These are phyloP conservation scores for Epinotia demarniana DNA, from an alignment of 2,888 invertebrate species.

Conservation along the genomic window DNA sequence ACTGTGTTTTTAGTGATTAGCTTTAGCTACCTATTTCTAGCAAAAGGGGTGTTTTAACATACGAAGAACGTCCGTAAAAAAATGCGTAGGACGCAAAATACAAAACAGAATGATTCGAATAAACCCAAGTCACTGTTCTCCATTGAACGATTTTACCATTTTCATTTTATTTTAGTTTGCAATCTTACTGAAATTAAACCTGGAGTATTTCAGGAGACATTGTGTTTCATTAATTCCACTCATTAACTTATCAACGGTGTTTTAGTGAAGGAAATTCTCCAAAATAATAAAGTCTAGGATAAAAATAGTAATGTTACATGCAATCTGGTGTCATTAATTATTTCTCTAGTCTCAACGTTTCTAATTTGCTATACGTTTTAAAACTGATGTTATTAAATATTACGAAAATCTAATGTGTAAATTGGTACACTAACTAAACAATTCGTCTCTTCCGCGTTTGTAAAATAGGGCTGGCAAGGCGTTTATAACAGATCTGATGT, in stretches of 20 bases:
- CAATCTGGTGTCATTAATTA: background rate
- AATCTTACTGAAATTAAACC: background rate
- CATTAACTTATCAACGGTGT: too few species aligned
- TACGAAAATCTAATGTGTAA: too few species aligned
- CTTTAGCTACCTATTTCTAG: background rate
- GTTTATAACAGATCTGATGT: too few species aligned
- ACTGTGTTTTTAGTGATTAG: constrained; percentile 24
- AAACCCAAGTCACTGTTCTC: background rate
- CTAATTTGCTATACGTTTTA: background rate
- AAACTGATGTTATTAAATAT: too few species aligned
- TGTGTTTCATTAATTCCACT: background rate
- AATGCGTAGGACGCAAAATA: too few species aligned
- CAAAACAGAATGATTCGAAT: too few species aligned
- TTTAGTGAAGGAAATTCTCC: too few species aligned
- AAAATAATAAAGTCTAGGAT: too few species aligned
- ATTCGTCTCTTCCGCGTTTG: constrained; percentile 66
- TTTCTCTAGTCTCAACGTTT: background rate
- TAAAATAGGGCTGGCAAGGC: constrained; percentile 48
- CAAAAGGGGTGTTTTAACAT: too few species aligned
- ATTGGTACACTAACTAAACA: constrained; percentile 59
- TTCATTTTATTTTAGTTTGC: background rate
- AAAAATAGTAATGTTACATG: too few species aligned
- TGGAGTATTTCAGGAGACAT: too few species aligned
- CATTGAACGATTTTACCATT: background rate
- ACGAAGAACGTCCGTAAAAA: too few species aligned